A percentile compares a stretch with the other conserved stretches of the same genome.
Evolutionary conservation across 1,140 invertebrate species (phyloP).

Genomic region (Odontomachus brunneus): DNA sequence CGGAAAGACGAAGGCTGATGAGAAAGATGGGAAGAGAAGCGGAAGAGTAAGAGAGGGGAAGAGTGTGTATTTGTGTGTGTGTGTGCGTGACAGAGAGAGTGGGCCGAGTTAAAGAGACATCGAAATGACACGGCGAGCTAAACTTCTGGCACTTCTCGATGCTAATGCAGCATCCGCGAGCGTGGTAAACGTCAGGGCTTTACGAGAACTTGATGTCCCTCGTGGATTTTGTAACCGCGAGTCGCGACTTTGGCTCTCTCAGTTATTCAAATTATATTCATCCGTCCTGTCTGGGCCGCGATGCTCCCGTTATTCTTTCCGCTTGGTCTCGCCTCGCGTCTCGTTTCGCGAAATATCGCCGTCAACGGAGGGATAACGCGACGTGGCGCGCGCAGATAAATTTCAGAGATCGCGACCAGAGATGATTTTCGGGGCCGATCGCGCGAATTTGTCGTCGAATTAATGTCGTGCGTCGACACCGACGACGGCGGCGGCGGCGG

Average conservation of each 20-base stretch:
- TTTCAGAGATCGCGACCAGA: conserved; percentile 21
- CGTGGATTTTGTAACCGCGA: conserved; percentile 76
- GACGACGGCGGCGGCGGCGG: neutral
- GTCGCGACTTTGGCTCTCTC: conserved; percentile 70
- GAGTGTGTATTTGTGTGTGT: no score
- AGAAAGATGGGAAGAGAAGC: conserved; percentile 26
- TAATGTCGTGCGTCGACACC: conserved; percentile 1
- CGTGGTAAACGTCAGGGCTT: conserved; percentile 75
- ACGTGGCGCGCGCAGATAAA: conserved; percentile 38
- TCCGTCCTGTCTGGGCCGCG: conserved; percentile 59
- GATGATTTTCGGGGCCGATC: conserved; percentile 44
- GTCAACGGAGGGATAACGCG: conserved; percentile 35
- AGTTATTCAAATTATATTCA: conserved; percentile 79
- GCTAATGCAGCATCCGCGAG: conserved; percentile 76
- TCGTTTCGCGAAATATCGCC: conserved; percentile 30
- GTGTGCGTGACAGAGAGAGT: no score
- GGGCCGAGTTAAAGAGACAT: conserved; percentile 79
- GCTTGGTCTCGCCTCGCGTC: conserved; percentile 9
- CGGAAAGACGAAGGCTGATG: conserved; percentile 38
- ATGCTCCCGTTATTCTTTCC: conserved; percentile 36
- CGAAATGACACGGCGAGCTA: conserved; percentile 81
- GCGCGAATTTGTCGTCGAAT: conserved; percentile 37
- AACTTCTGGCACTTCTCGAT: conserved; percentile 82
- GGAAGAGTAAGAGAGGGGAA: conserved; percentile 2
- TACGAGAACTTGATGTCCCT: conserved; percentile 76